Evolutionary conservation across 2,113 vertebrate genomes (phyloP).

Genomic region (Xiphias gladius): DNA sequence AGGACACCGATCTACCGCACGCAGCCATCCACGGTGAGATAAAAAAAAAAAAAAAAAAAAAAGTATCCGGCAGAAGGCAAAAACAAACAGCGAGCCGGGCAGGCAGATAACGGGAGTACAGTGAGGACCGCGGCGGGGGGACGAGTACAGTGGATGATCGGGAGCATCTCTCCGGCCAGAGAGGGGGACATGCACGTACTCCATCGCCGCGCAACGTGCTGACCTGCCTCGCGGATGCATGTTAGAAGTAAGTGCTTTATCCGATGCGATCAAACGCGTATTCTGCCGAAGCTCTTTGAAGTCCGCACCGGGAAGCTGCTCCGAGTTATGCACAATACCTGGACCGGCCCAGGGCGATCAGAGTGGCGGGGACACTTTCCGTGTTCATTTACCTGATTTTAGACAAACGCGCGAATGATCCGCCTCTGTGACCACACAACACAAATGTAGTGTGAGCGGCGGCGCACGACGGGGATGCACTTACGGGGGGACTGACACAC

Average conservation of each 20-base stretch:
- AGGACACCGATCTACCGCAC: slow-evolving; percentile 74
- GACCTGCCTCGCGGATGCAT: slow-evolving; percentile 56
- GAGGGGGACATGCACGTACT: slow-evolving; percentile 33
- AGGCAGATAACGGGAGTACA: slow-evolving; percentile 68
- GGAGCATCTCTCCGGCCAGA: slow-evolving; percentile 21
- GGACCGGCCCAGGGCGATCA: not conserved
- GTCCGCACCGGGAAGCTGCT: slow-evolving; percentile 43
- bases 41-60: slow-evolving; percentile 75
- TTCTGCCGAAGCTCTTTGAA: slow-evolving; percentile 30
- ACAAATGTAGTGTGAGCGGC: not conserved
- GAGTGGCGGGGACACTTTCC: slow-evolving; percentile 13
- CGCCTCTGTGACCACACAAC: not conserved
- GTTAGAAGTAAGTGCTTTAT: slow-evolving; percentile 76
- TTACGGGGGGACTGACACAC: slow-evolving; percentile 66
- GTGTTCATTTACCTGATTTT: not conserved
- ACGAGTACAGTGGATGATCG: slow-evolving; percentile 59
- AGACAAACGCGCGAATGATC: not conserved
- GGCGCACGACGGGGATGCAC: slow-evolving; percentile 31
- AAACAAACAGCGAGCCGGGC: slow-evolving; percentile 64
- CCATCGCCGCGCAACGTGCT: slow-evolving; percentile 52
- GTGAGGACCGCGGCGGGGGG: slow-evolving; percentile 51
- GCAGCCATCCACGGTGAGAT: slow-evolving; percentile 68
- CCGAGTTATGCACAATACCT: slow-evolving; percentile 34
- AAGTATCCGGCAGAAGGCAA: slow-evolving; percentile 68
- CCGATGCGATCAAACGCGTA: slow-evolving; percentile 40